Evolutionary conservation across 2,797 vertebrate species (phyloP).

Genomic region (Kryptopterus vitreolus): DNA sequence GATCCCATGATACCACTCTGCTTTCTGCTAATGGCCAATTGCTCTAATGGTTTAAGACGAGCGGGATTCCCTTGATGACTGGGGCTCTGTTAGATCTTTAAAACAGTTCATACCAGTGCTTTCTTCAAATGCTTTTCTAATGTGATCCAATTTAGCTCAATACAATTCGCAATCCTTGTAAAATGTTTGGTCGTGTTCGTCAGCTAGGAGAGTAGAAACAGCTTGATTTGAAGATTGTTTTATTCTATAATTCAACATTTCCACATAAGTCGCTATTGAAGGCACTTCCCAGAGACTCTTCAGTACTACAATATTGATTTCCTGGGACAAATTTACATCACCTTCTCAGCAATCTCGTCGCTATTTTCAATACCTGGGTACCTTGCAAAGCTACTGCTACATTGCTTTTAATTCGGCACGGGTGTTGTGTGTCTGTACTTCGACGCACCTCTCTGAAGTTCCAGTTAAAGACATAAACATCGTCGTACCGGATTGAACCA

Average conservation of each 20-base stretch:
- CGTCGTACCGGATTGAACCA: too few species aligned
- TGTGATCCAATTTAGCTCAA: conserved; percentile 8
- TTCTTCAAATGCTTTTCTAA: conserved; percentile 29
- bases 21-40: conserved; percentile 28
- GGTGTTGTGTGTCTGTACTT: too few species aligned
- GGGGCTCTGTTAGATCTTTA: conserved; percentile 18
- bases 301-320: not conserved
- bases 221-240: not conserved
- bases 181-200: not conserved
- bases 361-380: not conserved
- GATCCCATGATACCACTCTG: conserved; percentile 33
- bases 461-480: not conserved
- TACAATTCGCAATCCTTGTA: not conserved
- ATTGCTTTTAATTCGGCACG: not conserved
- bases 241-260: not conserved
- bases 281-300: not conserved
- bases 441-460: not conserved
- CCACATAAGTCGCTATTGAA: too few species aligned
- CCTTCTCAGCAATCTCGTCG: not conserved
- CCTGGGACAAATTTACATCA: too few species aligned
- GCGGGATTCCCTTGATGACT: not conserved
- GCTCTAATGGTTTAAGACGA: conserved; percentile 29
- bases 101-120: conserved; percentile 12
- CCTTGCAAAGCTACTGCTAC: not conserved
- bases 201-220: not conserved